These are phyloP conservation scores for Epirrhoe tristata DNA, from an alignment of 2,888 invertebrate genomes.

Conservation along the genomic window DNA sequence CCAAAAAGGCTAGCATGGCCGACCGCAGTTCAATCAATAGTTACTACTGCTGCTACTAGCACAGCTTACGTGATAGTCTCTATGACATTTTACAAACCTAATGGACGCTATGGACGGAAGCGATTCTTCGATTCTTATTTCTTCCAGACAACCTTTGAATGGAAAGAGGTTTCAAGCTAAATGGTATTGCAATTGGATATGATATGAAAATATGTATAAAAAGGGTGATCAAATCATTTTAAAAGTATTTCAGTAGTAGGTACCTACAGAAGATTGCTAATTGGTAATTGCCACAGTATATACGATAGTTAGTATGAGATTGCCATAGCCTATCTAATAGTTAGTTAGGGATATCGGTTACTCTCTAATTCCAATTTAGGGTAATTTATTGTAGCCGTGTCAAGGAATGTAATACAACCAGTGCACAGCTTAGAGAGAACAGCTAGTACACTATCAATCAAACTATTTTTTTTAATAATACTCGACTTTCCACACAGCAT, in stretches of 20 bases:
- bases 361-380: background rate
- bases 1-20: background rate
- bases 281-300: too few species aligned
- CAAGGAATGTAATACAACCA: background rate
- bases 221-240: too few species aligned
- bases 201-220: too few species aligned
- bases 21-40: background rate
- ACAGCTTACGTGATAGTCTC: background rate
- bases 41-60: background rate
- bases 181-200: too few species aligned
- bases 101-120: too few species aligned
- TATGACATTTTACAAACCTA: background rate
- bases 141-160: too few species aligned
- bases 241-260: background rate
- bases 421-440: background rate
- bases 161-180: too few species aligned
- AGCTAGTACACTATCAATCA: background rate
- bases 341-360: background rate
- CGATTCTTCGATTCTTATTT: too few species aligned
- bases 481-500: too few species aligned
- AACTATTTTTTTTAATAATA: too few species aligned
- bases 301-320: background rate
- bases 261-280: too few species aligned
- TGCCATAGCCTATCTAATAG: background rate
- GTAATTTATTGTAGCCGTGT: constrained; percentile 1